Conservation (phyloP, 2,797 vertebrate genomes). For the Lacerta bilineata region DNA sequence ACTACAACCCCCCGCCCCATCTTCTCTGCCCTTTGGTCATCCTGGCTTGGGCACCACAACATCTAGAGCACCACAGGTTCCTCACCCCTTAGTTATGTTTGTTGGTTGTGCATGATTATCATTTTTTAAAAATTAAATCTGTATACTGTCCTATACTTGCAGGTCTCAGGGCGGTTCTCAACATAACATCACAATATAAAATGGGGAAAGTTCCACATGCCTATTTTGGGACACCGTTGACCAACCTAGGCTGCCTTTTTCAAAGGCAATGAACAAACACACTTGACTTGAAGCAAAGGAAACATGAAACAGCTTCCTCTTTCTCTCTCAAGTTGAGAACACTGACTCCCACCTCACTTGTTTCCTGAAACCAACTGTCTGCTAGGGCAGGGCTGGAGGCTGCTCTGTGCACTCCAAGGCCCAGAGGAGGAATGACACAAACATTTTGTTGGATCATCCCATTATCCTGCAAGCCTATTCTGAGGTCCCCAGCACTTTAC, state of each 20-base stretch:
- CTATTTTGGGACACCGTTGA: background rate
- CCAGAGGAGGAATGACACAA: background rate
- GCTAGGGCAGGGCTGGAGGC: background rate
- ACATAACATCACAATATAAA: background rate
- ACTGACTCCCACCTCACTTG: background rate
- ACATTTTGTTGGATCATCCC: background rate
- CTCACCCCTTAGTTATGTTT: too few relatives aligned
- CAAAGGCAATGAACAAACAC: background rate
- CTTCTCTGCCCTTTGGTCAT: too few relatives aligned
- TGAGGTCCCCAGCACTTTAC: background rate
- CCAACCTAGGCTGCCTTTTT: background rate
- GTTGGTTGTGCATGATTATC: too few relatives aligned
- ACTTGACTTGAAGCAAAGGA: background rate
- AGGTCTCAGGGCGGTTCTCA: too few relatives aligned
- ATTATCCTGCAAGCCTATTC: background rate
- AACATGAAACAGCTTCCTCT: slow-evolving; percentile 6
- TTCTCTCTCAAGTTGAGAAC: background rate
- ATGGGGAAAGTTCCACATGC: background rate
- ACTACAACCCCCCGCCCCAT: too few relatives aligned
- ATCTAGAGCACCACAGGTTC: too few relatives aligned
- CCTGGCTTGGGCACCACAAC: too few relatives aligned
- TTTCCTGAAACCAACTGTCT: slow-evolving; percentile 8
- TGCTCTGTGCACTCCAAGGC: too few relatives aligned
- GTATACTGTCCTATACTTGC: too few relatives aligned
- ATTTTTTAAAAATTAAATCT: too few relatives aligned